Evolutionary conservation across 2,888 invertebrate species (phyloP), one percentile per base, ranked within the genome.

Genomic region (Thymelicus lineola): DNA sequence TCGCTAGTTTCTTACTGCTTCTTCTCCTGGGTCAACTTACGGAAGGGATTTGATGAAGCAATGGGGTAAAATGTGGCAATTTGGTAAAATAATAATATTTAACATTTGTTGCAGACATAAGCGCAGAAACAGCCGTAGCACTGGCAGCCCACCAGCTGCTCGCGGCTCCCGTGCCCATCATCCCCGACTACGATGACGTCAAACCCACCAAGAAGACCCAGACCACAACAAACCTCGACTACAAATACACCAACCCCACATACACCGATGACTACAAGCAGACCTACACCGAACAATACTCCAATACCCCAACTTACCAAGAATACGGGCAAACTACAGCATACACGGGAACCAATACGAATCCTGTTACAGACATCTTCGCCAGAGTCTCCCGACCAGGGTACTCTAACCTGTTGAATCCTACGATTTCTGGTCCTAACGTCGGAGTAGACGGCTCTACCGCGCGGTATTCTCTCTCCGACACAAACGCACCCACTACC

Each of bases 131-230:
- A 7, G 93, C 91, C 1, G 79, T 94, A 62, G 94, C 94, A 1
- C 81, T 94, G 72, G 94, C 93, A 10, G 90, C 93, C 7, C 93
- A 94, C 77, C 90, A 94, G 75, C 87, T 94, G 6, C 79, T 93
- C 36, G 85, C 89, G 12, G 94, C 94, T 6, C 94, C 94, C 0
- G 76, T 93, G 45, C 94, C 94, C 1, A 85, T 82, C 74, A 80
- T 87, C 46, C 83, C 85, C 3, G 85, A 86, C 69, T 90, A 85
- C 73, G 89, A 89, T 17, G 89, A 85, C 17, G 77, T 82, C 5
- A 85, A 80, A 60, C 80, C 87, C 2, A 81, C 86, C 6, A 82
- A 80, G 58, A 81, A 78, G 57, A 73, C 80, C 5, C 78, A 80
- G 6, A 62, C 68, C 7, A 82, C 85, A 73, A 87, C 86, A 14